These are phyloP conservation scores for Botia almorhae DNA, from an alignment of 2,797 vertebrate species.

Conservation along the genomic window DNA sequence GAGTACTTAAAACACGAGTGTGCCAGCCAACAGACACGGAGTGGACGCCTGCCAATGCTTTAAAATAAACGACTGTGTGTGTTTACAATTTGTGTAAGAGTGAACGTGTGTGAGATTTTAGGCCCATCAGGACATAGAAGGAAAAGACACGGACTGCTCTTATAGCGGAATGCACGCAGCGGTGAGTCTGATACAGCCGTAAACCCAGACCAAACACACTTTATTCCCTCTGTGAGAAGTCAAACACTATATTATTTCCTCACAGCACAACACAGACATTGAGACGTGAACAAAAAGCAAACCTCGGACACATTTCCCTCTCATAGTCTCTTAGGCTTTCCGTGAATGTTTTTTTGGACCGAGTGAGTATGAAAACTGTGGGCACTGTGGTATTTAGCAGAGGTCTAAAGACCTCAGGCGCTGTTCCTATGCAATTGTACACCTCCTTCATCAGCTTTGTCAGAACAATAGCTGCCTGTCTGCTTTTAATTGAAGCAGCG, in stretches of 20 bases:
- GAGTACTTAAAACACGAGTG: conserved; percentile 16
- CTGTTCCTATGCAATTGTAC: conserved; percentile 31
- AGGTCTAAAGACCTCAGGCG: conserved; percentile 33
- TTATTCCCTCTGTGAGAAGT: conserved; percentile 13
- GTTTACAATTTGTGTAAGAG: conserved; percentile 17
- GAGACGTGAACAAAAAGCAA: conserved; percentile 21
- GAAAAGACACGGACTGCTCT: conserved; percentile 9
- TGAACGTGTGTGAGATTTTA: background rate
- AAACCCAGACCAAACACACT: conserved; percentile 22
- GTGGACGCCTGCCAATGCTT: conserved; percentile 27
- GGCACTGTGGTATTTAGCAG: conserved; percentile 15
- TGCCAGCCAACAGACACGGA: conserved; percentile 12
- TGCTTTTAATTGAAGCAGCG: conserved; percentile 22
- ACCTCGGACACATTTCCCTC: conserved; percentile 32
- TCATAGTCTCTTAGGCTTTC: conserved; percentile 19
- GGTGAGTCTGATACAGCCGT: conserved; percentile 1
- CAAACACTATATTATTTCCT: conserved; percentile 27
- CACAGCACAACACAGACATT: conserved; percentile 12
- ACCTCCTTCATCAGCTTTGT: conserved; percentile 35
- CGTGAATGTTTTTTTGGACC: conserved; percentile 36
- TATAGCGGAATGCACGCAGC: conserved; percentile 6
- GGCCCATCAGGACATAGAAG: conserved; percentile 8
- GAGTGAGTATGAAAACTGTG: conserved; percentile 41
- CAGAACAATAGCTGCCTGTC: conserved; percentile 15
- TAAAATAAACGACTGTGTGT: background rate